These are phyloP conservation scores for Phenganax subtilis DNA, from an alignment of 92 coral and sea anemone genomes.

Conservation along the genomic window DNA sequence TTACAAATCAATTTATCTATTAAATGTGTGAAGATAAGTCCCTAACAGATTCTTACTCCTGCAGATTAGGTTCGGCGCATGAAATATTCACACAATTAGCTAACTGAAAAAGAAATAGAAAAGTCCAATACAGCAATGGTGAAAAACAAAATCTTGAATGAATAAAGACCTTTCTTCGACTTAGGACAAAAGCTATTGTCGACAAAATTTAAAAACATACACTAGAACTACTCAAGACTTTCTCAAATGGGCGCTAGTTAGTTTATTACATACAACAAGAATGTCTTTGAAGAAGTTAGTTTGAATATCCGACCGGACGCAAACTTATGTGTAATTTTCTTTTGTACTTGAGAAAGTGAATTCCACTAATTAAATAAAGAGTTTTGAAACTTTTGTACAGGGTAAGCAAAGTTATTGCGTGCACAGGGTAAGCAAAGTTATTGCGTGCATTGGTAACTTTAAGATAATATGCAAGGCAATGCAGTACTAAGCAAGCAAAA, in stretches of 20 bases:
- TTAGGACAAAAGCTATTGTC: background rate
- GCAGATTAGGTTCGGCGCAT: no score
- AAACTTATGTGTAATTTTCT: background rate
- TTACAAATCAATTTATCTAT: no score
- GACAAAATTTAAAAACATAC: background rate
- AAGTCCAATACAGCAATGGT: no score
- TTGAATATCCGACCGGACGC: background rate
- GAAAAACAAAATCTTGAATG: background rate
- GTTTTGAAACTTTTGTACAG: background rate
- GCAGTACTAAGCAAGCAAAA: background rate
- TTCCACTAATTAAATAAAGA: background rate
- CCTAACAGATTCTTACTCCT: no score
- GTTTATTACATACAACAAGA: background rate
- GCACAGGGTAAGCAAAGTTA: background rate
- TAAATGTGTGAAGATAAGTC: no score
- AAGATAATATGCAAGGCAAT: background rate
- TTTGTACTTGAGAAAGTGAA: slow-evolving; percentile 4
- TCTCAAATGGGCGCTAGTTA: background rate
- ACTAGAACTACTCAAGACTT: background rate
- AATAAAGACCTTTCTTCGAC: slow-evolving; percentile 5
- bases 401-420: background rate
- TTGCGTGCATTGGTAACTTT: background rate
- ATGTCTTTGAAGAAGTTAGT: slow-evolving; percentile 9
- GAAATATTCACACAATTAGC: no score
- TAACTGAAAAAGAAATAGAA: no score